Evolutionary conservation across 2,113 vertebrate genomes (phyloP), one percentile per base, ranked within the genome.

Genomic region (Sebastes fasciatus): DNA sequence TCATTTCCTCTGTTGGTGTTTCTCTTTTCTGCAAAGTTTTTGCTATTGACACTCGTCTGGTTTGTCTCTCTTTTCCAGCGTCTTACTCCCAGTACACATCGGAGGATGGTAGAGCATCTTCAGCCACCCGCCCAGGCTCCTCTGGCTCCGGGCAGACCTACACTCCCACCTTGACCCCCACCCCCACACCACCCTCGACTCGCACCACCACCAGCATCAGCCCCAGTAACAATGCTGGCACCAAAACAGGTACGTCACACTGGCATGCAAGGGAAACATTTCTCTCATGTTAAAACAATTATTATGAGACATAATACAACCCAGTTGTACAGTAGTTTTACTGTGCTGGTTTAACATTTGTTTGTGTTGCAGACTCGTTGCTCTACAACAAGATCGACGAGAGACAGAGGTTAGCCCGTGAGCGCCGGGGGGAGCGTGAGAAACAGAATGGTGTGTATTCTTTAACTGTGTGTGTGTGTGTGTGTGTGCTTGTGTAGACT

Each of bases 371-470:
- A 99, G 98, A 99, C 79, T 94, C 95, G 40, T 91, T 95, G 73
- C 86, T 96, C 84, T 94, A 97, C 34, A 98, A 95, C 21, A 98
- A 94, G 79, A 97, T 97, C 48, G 98, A 99, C 74, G 98, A 99
- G 90, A 95, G 97, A 62, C 97, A 97, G 89, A 95, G 96, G 16
- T 93, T 98, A 80, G 98, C 98, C 71, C 95, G 97, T 52, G 97
- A 99, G 86, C 95, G 98, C 12, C 96, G 98, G 43, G 97, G 96
- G 79, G 97, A 98, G 88, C 92, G 90, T 48, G 97, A 99, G 48
- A 99, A 97, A 76, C 96, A 97, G 90, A 96, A 96, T 34, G 98
- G 98, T 99, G 95, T 64, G 92, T 58, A 77, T 74, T 67, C 5
- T 74, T 68, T 58, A n/a, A 48, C 11, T 43, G 26, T 77, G 43